Base-by-base conservation (phyloP, 1,140 invertebrate species). In the Neuroterus valhalla region DNA sequence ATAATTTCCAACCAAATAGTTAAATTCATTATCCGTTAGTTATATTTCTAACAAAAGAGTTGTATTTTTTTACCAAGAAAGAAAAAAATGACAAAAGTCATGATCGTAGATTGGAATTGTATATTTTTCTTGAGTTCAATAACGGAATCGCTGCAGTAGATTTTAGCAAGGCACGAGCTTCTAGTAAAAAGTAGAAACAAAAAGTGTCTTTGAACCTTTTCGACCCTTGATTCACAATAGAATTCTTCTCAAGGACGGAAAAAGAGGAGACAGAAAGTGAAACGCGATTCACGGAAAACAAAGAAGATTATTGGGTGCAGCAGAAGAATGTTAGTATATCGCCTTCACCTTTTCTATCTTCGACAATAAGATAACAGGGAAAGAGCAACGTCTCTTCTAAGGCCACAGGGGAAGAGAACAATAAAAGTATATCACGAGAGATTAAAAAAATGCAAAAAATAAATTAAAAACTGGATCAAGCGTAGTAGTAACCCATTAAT, bases 281-380 rank as follows among this genome's bases (percentile, higher is more conserved):
- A 62, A 62, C 23, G 26, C 55, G 55, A 31, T 62, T 12, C 23
- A 62, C 26, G n/a, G 21, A 62, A 62, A 23, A 62, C 55, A 62
- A 62, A 62, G 55, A 62, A 62, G 55, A 62, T 62, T 62, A 62
- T 62, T 62, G 55, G 31, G 55, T 31, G 31, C 55, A 62, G 55
- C 31, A 50, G 17, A 38, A 62, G 55, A 62, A 62, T 62, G 55
- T 62, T 62, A 62, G 23, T 62, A 26, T 62, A 23, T 23, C 55
- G 31, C 55, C 55, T 62, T 62, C 55, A 62, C 55, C 55, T 62
- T 62, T 62, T 26, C 55, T 62, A 62, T 62, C 55, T 15, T 62
- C 55, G 23, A 62, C 55, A 31, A 31, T 26, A 62, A 62, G 55
- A 62, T 62, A 62, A 62, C 55, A 62, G 26, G 31, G 23, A 12